Evolutionary conservation across 1,140 invertebrate genomes (phyloP).

Genomic region (Coboldia fuscipes): DNA sequence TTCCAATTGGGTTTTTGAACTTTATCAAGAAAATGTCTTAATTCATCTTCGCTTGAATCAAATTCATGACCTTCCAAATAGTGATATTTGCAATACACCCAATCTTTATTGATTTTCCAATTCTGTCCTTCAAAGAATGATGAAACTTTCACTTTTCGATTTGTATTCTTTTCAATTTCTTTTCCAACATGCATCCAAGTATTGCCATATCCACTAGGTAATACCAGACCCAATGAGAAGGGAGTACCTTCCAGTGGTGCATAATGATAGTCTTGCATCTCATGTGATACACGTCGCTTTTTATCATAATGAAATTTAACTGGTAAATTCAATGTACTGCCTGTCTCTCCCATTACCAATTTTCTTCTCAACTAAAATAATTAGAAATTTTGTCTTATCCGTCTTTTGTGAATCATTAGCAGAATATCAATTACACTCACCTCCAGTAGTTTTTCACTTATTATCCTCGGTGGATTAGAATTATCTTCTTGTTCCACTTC

Average conservation of each 20-base stretch:
- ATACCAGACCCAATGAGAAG: slow-evolving; percentile 49
- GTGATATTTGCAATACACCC: slow-evolving; percentile 77
- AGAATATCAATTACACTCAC: slow-evolving; percentile 3
- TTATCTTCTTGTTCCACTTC: slow-evolving; percentile 65
- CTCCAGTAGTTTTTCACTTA: slow-evolving; percentile 25
- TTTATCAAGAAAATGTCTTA: slow-evolving; percentile 47
- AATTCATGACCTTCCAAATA: slow-evolving; percentile 53
- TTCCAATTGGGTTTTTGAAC: slow-evolving; percentile 31
- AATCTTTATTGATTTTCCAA: slow-evolving; percentile 74
- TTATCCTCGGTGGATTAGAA: slow-evolving; percentile 14
- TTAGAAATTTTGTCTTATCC: no score
- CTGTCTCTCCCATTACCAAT: slow-evolving; percentile 48
- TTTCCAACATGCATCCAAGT: slow-evolving; percentile 51
- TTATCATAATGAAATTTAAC: slow-evolving; percentile 64
- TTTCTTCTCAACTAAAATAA: slow-evolving; percentile 39
- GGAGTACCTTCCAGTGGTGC: slow-evolving; percentile 59
- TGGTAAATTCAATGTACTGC: slow-evolving; percentile 36
- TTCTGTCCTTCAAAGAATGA: slow-evolving; percentile 42
- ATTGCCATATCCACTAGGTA: slow-evolving; percentile 57
- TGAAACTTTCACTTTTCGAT: slow-evolving; percentile 39
- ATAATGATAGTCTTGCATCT: slow-evolving; percentile 68
- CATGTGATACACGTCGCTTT: slow-evolving; percentile 57
- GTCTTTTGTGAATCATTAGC: no score
- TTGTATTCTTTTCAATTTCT: slow-evolving; percentile 39
- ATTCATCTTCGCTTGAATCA: slow-evolving; percentile 42